These are phyloP conservation scores for Camponotus pennsylvanicus DNA, from an alignment of 1,140 invertebrate genomes.

Conservation along the genomic window DNA sequence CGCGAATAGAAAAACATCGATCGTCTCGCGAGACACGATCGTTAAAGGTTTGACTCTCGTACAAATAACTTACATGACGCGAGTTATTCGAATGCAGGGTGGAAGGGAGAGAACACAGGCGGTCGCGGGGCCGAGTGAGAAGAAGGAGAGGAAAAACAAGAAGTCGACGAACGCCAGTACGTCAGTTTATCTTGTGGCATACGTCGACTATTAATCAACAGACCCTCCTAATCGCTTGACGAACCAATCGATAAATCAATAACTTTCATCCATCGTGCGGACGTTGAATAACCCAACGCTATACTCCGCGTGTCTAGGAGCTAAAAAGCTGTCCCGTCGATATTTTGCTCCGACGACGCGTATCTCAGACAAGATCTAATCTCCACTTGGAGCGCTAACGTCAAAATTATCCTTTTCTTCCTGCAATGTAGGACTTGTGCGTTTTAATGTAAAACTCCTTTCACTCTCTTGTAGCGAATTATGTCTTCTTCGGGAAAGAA, in stretches of 20 bases:
- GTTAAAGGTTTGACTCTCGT: constrained; percentile 67
- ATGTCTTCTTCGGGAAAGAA: background rate
- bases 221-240: constrained; percentile 75
- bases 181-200: constrained; percentile 75
- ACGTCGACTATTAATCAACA: constrained; percentile 78
- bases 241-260: constrained; percentile 78
- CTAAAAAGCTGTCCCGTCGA: constrained; percentile 50
- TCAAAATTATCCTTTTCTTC: constrained; percentile 22
- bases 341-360: constrained; percentile 14
- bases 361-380: constrained; percentile 42
- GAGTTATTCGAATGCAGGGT: constrained; percentile 74
- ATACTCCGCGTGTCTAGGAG: constrained; percentile 52
- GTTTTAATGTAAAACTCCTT: background rate
- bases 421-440: background rate
- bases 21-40: constrained; percentile 56
- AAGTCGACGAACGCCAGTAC: constrained; percentile 63
- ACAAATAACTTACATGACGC: constrained; percentile 75
- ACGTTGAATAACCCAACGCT: constrained; percentile 42
- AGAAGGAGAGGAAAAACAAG: constrained; percentile 53
- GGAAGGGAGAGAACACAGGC: constrained; percentile 33
- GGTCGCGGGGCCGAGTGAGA: constrained; percentile 35
- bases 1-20: constrained; percentile 62
- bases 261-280: constrained; percentile 64
- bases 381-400: constrained; percentile 18
- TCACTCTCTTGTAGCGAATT: background rate